Evolutionary conservation across 2,797 vertebrate species (phyloP), one percentile per base, ranked within the genome.

Genomic region (Vespertilio murinus): DNA sequence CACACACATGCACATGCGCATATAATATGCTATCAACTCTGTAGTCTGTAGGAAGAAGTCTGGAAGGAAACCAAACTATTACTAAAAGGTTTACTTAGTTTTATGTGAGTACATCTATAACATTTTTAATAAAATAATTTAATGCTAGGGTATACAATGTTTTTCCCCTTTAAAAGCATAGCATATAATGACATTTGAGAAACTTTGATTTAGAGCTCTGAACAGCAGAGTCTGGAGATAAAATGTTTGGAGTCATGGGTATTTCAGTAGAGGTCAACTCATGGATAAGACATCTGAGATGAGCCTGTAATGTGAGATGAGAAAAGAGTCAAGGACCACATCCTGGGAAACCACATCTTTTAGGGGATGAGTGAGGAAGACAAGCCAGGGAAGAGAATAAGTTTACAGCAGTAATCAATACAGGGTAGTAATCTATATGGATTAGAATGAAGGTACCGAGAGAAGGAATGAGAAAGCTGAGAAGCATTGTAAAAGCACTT

Each of bases 41-140:
- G 74, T 82, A 64, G 71, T 71, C 33, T 77, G 8, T 85, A 54
- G 65, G 74, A 91, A 96, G 92, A 45, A 52, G 90, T 52, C 22
- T 93, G 33, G 6, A 64, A 94, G 30, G 75, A 88, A 85, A 61
- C n/a, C 25, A 74, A 77, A 73, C 22, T 52, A n/a, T 89, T 67
- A 82, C 49, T 74, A 78, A 69, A 47, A 47, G 73, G 56, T 70
- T 71, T 75, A n/a, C 52, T 90, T 91, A 61, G 13, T 73, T 96
- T 94, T 80, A 22, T 78, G 35, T 77, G 71, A 17, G 10, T 64
- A 64, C 25, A 7, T 82, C 45, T 56, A 18, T n/a, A 77, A 78
- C 6, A 54, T 82, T 89, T 95, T 87, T 56, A 94, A 67, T 52
- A 70, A 92, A 95, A 65, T 67, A 88, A 88, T 52, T 79, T 92